Evolutionary conservation across 2,888 invertebrate species (phyloP), one percentile per base, ranked within the genome.

Genomic region (Eupithecia exiguata): DNA sequence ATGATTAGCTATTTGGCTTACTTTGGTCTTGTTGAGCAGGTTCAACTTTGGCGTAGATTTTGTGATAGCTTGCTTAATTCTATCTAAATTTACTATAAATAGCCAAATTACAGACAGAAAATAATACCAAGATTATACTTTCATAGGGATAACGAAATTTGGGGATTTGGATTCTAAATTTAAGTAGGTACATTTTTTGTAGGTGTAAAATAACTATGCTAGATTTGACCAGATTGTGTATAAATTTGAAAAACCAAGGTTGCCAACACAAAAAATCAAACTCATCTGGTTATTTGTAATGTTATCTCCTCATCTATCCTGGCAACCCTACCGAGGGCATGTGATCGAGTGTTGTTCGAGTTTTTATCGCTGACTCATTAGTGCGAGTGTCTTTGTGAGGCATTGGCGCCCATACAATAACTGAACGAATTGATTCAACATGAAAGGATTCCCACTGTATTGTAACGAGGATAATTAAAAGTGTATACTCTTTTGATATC

Each of bases 301-400:
- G 72, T 73, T 78, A 72, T 72, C 72, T 70, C n/a, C n/a, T 18
- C 18, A 61, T 77, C 78, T 70, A 58, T 40, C 30, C 61, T 71
- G 75, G n/a, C 90, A 92, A 77, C 93, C 93, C 93, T 93, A 79
- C 63, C 72, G 78, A 84, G 85, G 82, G 88, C 86, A 87, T 89
- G 87, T 91, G 92, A 93, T 93, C 88, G 91, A 92, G 92, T 89
- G 91, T 89, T 90, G 89, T 90, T 89, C 88, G 89, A 87, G 92
- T 93, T 93, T 93, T 93, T 94, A 93, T 93, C 92, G 89, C 88
- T 90, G 92, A 93, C 92, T 94, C 93, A 94, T 94, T 94, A 93
- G 92, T 92, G 91, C 88, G 90, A 91, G 93, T 90, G 89, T 91
- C 92, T 93, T 93, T 93, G 93, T 93, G 83, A 86, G 83, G 84